Conservation (phyloP, 2,888 invertebrate species). For the Drosophila sordidula region DNA sequence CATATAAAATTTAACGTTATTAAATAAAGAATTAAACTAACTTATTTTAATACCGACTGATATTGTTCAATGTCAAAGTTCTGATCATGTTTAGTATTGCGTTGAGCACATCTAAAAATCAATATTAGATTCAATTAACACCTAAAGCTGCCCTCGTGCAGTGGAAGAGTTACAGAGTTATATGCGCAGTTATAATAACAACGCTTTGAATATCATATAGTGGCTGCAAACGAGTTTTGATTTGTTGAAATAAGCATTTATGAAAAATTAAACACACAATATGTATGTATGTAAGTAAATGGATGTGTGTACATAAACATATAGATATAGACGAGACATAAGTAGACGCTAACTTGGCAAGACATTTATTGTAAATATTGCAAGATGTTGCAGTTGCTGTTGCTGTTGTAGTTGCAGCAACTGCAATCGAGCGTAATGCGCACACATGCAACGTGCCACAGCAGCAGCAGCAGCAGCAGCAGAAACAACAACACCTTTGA, state of each 20-base stretch:
- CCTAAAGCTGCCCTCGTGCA: conserved; percentile 39
- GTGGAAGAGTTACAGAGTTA: conserved; percentile 38
- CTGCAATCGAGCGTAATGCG: conserved; percentile 76
- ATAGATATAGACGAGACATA: conserved; percentile 26
- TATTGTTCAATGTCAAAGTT: not conserved
- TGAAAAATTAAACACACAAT: conserved; percentile 46
- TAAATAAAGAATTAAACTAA: no score
- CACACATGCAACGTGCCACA: conserved; percentile 68
- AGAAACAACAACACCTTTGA: conserved; percentile 55
- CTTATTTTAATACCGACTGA: not conserved
- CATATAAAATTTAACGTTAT: no score
- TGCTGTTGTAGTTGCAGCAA: conserved; percentile 54
- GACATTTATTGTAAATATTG: conserved; percentile 59
- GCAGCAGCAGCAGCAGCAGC: conserved; percentile 50
- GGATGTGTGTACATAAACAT: not conserved
- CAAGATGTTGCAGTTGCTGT: conserved; percentile 58
- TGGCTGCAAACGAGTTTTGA: conserved; percentile 67
- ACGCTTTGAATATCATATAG: conserved; percentile 58
- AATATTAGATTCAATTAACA: not conserved
- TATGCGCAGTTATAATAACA: conserved; percentile 64
- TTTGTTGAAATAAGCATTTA: conserved; percentile 65
- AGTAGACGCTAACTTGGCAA: conserved; percentile 47
- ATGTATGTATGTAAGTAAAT: conserved; percentile 18
- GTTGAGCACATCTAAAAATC: not conserved
- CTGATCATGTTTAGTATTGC: not conserved